Percentiles rank a stretch among this genome's conserved stretches.
Conservation (phyloP, 2,888 invertebrate genomes). For the Catocala fraxini region DNA sequence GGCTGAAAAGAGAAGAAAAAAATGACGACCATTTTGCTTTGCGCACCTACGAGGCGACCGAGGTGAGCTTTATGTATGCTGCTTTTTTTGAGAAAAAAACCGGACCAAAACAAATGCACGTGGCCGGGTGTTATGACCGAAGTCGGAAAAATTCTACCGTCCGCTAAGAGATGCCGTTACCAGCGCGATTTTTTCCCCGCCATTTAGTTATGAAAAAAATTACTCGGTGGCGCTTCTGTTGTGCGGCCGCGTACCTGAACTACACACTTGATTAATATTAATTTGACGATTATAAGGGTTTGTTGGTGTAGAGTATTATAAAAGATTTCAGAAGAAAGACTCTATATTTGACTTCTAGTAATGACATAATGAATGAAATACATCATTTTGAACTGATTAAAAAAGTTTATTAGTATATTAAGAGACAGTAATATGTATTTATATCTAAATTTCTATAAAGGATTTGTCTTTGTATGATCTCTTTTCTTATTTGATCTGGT, state of each 20-base stretch:
- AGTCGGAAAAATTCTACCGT: constrained; percentile 78
- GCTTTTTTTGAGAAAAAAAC: constrained; percentile 85
- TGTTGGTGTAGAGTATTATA: background rate
- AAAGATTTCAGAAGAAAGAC: too few species aligned
- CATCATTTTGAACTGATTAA: background rate
- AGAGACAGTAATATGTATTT: too few species aligned
- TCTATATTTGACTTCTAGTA: too few species aligned
- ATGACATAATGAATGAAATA: too few species aligned
- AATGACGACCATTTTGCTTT: constrained; percentile 87
- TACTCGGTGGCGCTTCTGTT: constrained; percentile 75
- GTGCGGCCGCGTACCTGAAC: constrained; percentile 20
- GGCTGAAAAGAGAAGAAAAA: constrained; percentile 88
- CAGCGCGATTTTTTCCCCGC: constrained; percentile 74
- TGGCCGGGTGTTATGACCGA: constrained; percentile 86
- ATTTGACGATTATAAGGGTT: constrained; percentile 5
- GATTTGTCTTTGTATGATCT: too few species aligned
- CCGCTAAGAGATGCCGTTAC: constrained; percentile 85
- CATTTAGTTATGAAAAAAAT: constrained; percentile 80
- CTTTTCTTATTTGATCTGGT: too few species aligned
- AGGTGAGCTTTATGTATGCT: constrained; percentile 84
- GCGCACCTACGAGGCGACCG: constrained; percentile 80
- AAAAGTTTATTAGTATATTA: too few species aligned
- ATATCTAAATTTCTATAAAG: too few species aligned
- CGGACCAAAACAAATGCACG: constrained; percentile 88
- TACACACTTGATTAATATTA: constrained; percentile 26